phyloP scores from a whole-genome alignment of 2,888 invertebrate species.

The Erebia aethiops region DNA sequence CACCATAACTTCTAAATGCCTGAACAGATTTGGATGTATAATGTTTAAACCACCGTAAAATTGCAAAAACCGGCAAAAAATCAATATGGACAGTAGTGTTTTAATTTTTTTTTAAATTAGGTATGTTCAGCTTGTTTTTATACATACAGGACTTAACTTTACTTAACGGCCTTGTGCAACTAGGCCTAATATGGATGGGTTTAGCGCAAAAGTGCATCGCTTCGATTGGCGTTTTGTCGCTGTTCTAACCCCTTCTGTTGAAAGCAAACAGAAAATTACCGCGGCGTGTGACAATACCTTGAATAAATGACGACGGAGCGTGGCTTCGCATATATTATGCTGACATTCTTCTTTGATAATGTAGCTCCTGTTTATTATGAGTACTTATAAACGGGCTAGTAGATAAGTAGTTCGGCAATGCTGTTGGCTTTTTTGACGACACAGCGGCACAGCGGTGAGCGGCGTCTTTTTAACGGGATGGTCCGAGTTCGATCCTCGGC shows the following conservation, averaged over 20 bases:
- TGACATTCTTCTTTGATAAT: not conserved
- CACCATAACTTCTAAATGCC: no score
- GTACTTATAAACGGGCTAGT: not conserved
- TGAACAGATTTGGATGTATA: no score
- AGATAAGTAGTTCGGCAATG: not conserved
- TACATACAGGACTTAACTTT: no score
- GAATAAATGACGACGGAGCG: constrained; percentile 52
- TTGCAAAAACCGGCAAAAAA: no score
- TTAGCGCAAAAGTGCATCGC: not conserved
- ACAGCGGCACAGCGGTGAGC: not conserved
- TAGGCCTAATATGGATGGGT: not conserved
- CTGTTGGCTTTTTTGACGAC: no score
- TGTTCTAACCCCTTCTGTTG: constrained; percentile 30
- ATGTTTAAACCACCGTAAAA: no score
- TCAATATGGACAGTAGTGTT: no score
- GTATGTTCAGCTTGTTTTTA: no score
- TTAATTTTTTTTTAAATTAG: no score
- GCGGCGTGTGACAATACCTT: constrained; percentile 51
- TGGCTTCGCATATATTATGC: constrained; percentile 15
- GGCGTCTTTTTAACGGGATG: no score
- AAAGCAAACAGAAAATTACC: constrained; percentile 52
- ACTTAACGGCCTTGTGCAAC: no score
- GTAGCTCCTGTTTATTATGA: not conserved
- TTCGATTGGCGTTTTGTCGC: constrained; percentile 14
- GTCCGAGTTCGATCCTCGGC: no score